These are phyloP conservation scores for Plebejus argus DNA, from an alignment of 2,888 invertebrate species.

Conservation along the genomic window DNA sequence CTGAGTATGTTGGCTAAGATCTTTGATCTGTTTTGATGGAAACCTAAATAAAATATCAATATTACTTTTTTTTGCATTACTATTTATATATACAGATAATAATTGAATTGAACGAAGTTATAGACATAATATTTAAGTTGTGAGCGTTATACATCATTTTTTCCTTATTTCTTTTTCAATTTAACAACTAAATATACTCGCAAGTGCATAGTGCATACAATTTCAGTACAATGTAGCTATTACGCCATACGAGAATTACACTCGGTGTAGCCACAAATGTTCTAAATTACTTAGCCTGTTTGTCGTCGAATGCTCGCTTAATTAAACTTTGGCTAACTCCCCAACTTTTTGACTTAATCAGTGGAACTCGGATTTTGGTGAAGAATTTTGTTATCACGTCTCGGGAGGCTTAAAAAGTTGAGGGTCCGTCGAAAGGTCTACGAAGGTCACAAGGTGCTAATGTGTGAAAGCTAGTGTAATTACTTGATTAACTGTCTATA, in stretches of 20 bases:
- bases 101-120: too few species aligned
- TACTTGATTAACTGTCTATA: not conserved
- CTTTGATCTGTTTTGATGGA: too few species aligned
- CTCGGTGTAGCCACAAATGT: not conserved
- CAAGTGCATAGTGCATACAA: not conserved
- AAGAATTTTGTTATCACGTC: not conserved
- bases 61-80: too few species aligned
- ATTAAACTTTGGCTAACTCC: constrained; percentile 2
- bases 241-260: not conserved
- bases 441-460: not conserved
- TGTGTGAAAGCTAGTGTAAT: not conserved
- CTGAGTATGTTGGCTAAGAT: too few species aligned
- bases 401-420: not conserved
- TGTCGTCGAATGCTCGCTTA: not conserved
- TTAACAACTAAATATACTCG: not conserved
- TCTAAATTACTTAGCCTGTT: constrained; percentile 10
- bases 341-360: constrained; percentile 14
- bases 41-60: too few species aligned
- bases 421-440: not conserved
- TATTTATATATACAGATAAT: too few species aligned
- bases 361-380: not conserved
- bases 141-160: too few species aligned
- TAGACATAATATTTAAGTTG: too few species aligned
- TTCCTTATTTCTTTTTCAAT: too few species aligned
- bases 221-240: not conserved